Evolutionary conservation across 2,888 invertebrate species (phyloP).

Genomic region (Mesochorus sp.): DNA sequence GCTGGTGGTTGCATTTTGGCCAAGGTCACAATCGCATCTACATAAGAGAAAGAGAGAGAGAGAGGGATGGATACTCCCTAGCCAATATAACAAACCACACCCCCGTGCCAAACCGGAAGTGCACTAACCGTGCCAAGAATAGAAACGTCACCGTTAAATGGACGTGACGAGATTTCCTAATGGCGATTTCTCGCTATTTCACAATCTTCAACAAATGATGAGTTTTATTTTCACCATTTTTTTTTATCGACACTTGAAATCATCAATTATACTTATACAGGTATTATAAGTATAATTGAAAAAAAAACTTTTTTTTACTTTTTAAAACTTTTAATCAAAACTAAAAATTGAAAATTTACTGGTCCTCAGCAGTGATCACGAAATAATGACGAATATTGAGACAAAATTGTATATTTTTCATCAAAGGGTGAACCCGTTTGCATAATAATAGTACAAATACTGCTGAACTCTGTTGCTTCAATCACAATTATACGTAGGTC

Average conservation of each 20-base stretch:
- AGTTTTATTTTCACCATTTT: not conserved
- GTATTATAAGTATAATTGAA: too few species aligned
- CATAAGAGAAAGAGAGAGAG: not conserved
- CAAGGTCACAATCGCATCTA: conserved; percentile 56
- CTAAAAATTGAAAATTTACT: too few species aligned
- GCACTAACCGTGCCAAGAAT: conserved; percentile 50
- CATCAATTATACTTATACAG: too few species aligned
- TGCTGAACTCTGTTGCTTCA: conserved; percentile 4
- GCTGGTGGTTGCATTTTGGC: conserved; percentile 45
- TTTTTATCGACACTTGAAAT: not conserved
- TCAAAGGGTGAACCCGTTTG: too few species aligned
- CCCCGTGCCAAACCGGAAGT: conserved; percentile 54
- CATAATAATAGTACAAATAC: too few species aligned
- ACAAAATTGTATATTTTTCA: too few species aligned
- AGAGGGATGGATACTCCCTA: not conserved
- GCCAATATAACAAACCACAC: conserved; percentile 24
- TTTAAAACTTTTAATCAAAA: too few species aligned
- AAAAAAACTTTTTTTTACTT: not conserved
- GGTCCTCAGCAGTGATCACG: too few species aligned
- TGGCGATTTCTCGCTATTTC: conserved; percentile 16
- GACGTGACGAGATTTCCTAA: conserved; percentile 28
- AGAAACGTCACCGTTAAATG: conserved; percentile 37
- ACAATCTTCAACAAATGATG: not conserved
- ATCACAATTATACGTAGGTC: conserved; percentile 1
- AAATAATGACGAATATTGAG: too few species aligned